Conservation (phyloP, 2,888 invertebrate genomes). For the Lordiphosa fenestrarum region DNA sequence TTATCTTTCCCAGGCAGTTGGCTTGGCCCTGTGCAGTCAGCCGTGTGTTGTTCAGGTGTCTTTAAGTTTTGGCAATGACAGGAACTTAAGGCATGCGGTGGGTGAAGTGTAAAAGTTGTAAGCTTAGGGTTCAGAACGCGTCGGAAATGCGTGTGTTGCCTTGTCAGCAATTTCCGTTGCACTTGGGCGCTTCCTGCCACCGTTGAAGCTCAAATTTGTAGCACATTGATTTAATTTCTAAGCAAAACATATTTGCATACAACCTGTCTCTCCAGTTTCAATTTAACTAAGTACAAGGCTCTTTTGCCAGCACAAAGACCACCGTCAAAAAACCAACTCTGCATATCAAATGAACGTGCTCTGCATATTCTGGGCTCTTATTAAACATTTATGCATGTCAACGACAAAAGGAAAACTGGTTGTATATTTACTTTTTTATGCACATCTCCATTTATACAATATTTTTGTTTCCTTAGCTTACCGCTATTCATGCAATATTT, state of each 20-base stretch:
- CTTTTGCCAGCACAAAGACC: not conserved
- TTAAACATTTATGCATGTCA: constrained; percentile 57
- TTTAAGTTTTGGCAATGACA: constrained; percentile 7
- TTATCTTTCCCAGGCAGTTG: constrained; percentile 11
- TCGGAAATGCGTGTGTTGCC: no score
- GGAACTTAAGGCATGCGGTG: not conserved
- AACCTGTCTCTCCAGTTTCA: not conserved
- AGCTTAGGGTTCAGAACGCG: no score
- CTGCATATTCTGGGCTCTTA: constrained; percentile 41
- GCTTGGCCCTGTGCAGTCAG: not conserved
- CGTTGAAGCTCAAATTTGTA: no score
- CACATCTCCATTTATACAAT: constrained; percentile 18
- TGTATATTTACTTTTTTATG: constrained; percentile 16
- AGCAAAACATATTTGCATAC: no score
- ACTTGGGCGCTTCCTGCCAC: no score
- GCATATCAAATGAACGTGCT: constrained; percentile 31
- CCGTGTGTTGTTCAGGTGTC: not conserved
- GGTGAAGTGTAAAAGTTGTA: not conserved
- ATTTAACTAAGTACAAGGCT: not conserved
- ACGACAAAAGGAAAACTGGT: constrained; percentile 10
- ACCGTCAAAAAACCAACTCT: constrained; percentile 21
- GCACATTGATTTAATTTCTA: no score
- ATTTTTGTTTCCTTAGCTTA: constrained; percentile 17
- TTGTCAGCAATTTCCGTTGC: no score
- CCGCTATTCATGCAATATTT: constrained; percentile 34